A percentile compares a stretch with the other conserved stretches of the same genome.
Conservation (phyloP, 2,888 invertebrate genomes). For the Eumacrocentrus americanus region DNA sequence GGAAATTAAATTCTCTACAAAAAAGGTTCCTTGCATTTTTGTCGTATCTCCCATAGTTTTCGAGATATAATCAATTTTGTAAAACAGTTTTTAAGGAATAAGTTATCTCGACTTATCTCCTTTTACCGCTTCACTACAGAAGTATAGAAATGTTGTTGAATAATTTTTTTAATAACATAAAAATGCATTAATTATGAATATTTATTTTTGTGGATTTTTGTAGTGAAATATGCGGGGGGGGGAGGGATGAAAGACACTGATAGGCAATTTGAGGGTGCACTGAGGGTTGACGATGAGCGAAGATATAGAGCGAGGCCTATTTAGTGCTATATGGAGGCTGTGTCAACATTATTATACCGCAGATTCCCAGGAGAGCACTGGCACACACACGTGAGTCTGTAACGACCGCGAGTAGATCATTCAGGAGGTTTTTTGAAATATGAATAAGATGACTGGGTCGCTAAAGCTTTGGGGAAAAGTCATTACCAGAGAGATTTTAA, state of each 20-base stretch:
- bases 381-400: slow-evolving; percentile 28
- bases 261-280: slow-evolving; percentile 31
- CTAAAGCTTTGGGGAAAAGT: slow-evolving; percentile 7
- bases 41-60: background rate
- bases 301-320: slow-evolving; percentile 41
- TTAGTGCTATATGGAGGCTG: slow-evolving; percentile 48
- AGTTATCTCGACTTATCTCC: background rate
- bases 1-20: no score
- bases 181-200: background rate
- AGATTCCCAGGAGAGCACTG: slow-evolving; percentile 51
- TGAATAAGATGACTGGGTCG: slow-evolving; percentile 39
- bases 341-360: slow-evolving; percentile 58
- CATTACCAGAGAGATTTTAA: background rate
- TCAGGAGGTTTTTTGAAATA: slow-evolving; percentile 54
- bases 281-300: slow-evolving; percentile 26
- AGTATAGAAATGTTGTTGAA: background rate
- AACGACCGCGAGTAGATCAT: slow-evolving; percentile 46
- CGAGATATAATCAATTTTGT: background rate
- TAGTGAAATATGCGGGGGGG: background rate
- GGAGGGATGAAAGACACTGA: slow-evolving; percentile 4
- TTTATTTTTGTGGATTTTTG: background rate
- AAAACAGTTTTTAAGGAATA: no score
- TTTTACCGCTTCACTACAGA: background rate
- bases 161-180: no score
- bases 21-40: no score